phyloP scores from a whole-genome alignment of 1,140 invertebrate genomes.

The Drosophila suzukii region DNA sequence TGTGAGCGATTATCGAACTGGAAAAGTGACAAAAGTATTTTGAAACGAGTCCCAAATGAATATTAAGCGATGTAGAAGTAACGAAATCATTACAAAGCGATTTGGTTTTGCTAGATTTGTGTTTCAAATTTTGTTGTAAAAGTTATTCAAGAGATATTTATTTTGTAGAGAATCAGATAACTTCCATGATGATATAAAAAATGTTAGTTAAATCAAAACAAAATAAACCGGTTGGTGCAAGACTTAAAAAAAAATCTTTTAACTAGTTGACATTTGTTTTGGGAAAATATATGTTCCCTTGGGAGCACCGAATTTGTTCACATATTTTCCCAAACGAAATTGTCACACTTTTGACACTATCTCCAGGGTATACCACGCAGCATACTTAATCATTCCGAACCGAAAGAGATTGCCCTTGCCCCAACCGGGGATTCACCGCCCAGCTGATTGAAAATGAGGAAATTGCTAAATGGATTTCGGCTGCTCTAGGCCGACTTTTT shows the following conservation, averaged over 20 bases:
- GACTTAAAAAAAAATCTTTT: too few relatives aligned
- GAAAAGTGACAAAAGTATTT: constrained; percentile 7
- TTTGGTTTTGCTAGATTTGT: background rate
- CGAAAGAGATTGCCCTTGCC: background rate
- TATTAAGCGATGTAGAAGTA: constrained; percentile 5
- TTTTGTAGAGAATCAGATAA: too few relatives aligned
- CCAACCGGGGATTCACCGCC: constrained; percentile 7
- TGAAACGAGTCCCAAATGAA: constrained; percentile 2
- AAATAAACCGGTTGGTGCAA: too few relatives aligned
- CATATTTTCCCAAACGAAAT: background rate
- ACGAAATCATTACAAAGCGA: background rate
- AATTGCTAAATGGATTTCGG: constrained; percentile 65
- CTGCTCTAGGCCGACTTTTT: constrained; percentile 25
- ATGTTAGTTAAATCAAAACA: too few relatives aligned
- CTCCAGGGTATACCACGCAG: constrained; percentile 15
- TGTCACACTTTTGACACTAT: constrained; percentile 1
- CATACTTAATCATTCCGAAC: constrained; percentile 37
- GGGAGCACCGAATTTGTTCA: background rate
- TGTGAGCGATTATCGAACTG: constrained; percentile 3
- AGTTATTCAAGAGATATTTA: too few relatives aligned
- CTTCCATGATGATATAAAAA: too few relatives aligned
- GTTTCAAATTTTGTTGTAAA: background rate
- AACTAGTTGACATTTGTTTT: too few relatives aligned
- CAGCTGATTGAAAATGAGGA: constrained; percentile 57
- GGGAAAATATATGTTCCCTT: too few relatives aligned